Conservation (phyloP, 2,888 invertebrate species). For the Homarus gammarus region DNA sequence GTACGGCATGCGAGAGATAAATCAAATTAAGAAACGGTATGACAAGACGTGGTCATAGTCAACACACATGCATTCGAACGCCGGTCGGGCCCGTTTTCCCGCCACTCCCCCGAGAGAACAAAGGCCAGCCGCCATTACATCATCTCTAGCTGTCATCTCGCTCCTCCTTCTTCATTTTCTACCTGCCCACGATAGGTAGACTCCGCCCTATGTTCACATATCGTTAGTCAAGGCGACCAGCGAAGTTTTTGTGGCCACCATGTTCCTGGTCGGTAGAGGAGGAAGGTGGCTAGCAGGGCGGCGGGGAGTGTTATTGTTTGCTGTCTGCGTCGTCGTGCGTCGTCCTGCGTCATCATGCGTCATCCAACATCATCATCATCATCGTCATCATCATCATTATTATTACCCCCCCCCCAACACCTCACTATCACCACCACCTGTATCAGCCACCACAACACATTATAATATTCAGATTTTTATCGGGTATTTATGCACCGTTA, state of each 20-base stretch:
- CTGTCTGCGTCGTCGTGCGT: no score
- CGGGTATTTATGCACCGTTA: conserved; percentile 64
- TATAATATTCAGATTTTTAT: conserved; percentile 58
- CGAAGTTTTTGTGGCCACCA: conserved; percentile 60
- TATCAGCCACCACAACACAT: background rate
- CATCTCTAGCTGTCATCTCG: conserved; percentile 78
- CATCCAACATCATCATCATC: no score
- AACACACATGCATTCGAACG: conserved; percentile 68
- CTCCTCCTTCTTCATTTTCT: conserved; percentile 76
- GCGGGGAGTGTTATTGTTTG: background rate
- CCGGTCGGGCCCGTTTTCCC: conserved; percentile 63
- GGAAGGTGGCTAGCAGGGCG: conserved; percentile 1
- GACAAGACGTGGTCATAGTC: conserved; percentile 58
- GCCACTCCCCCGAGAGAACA: conserved; percentile 68
- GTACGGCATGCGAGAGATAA: conserved; percentile 38
- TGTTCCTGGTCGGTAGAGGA: conserved; percentile 29
- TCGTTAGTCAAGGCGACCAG: conserved; percentile 69
- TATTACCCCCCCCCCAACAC: no score
- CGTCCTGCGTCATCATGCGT: no score
- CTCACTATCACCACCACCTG: no score
- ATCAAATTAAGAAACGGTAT: conserved; percentile 54
- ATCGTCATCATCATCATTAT: no score
- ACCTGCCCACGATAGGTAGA: conserved; percentile 71
- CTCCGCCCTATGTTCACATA: conserved; percentile 72
- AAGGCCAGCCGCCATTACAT: conserved; percentile 73